phyloP scores from a whole-genome alignment of 2,113 vertebrate genomes.

The Lipotes vexillifer region DNA sequence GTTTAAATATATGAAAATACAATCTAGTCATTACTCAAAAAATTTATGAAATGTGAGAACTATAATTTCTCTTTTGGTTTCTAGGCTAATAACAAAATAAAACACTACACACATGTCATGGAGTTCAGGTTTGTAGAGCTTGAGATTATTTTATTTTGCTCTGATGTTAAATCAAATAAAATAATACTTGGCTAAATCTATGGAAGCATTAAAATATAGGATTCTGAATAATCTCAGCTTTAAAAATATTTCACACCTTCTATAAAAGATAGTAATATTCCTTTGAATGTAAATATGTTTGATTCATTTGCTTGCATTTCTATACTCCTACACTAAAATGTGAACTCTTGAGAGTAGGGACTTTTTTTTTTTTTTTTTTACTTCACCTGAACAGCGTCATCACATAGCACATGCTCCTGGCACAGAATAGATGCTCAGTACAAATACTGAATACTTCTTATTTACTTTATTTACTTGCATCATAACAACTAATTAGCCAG shows the following conservation, averaged over 20 bases:
- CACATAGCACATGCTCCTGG: background rate
- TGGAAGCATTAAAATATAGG: background rate
- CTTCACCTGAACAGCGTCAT: background rate
- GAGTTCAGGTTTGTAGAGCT: background rate
- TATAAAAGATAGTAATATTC: background rate
- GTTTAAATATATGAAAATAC: conserved; percentile 17
- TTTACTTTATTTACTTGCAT: background rate
- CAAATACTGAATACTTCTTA: background rate
- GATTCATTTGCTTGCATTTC: background rate
- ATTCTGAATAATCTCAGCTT: background rate
- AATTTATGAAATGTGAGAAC: conserved; percentile 14
- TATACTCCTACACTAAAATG: background rate
- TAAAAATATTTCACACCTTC: background rate
- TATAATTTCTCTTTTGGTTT: background rate
- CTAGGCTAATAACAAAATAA: background rate
- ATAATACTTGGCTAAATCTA: conserved; percentile 4
- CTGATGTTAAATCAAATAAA: conserved; percentile 16
- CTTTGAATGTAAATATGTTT: background rate
- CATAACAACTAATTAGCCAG: background rate
- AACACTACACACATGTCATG: background rate
- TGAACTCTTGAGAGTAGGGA: background rate
- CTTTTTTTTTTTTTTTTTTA: background rate
- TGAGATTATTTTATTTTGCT: background rate
- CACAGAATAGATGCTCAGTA: background rate
- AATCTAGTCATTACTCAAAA: background rate